Conservation (phyloP, 2,113 vertebrate genomes). For the Egretta garzetta region DNA sequence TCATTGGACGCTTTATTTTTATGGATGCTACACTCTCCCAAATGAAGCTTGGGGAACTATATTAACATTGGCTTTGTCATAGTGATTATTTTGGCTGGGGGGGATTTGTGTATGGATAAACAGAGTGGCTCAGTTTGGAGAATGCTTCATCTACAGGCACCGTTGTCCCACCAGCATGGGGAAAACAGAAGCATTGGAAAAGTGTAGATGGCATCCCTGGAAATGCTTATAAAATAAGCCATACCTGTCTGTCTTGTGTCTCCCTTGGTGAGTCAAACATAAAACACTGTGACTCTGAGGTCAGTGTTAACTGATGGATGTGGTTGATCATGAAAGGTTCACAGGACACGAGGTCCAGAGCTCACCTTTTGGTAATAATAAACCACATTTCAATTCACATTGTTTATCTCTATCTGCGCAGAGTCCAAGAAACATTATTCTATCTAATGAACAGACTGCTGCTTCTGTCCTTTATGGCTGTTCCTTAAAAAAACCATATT, state of each 20-base stretch:
- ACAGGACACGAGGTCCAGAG: background rate
- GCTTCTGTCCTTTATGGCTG: background rate
- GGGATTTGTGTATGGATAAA: background rate
- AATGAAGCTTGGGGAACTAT: background rate
- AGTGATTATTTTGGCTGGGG: background rate
- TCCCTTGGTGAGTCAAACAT: background rate
- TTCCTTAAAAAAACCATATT: background rate
- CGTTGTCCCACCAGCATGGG: rapidly evolving
- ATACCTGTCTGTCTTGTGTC: background rate
- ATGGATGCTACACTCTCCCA: background rate
- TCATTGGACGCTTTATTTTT: background rate
- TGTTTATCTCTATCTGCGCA: background rate
- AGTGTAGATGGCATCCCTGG: background rate
- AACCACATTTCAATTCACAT: background rate
- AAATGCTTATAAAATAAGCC: background rate
- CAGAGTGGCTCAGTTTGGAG: background rate
- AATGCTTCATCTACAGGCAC: background rate
- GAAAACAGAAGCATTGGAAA: background rate
- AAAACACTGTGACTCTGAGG: background rate
- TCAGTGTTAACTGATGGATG: background rate
- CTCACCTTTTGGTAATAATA: background rate
- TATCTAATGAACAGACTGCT: background rate
- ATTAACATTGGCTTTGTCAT: background rate
- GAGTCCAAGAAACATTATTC: background rate
- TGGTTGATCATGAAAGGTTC: background rate